Percentiles rank a stretch among this genome's conserved stretches.
Conservation (phyloP, 2,888 invertebrate genomes). For the Sturmia bella region DNA sequence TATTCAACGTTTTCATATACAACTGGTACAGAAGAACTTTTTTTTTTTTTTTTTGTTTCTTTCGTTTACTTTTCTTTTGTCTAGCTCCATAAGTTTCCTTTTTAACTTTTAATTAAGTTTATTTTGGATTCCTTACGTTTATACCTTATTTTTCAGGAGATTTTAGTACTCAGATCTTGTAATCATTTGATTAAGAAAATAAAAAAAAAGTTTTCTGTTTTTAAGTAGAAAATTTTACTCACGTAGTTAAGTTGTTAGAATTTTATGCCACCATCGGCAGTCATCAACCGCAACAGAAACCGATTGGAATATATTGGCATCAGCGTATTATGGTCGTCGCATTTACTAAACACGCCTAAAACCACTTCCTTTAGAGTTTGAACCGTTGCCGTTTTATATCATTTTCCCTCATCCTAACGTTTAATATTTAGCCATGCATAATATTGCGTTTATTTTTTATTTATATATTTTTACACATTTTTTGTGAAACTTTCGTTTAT, state of each 20-base stretch:
- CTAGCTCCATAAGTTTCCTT: slow-evolving; percentile 52
- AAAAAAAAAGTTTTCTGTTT: slow-evolving; percentile 52
- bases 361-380: slow-evolving; percentile 6
- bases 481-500: slow-evolving; percentile 47
- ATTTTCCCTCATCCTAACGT: slow-evolving; percentile 30
- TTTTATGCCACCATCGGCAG: slow-evolving; percentile 74
- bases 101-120: slow-evolving; percentile 61
- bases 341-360: slow-evolving; percentile 12
- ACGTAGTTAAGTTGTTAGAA: slow-evolving; percentile 75
- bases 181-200: slow-evolving; percentile 63
- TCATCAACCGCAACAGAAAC: slow-evolving; percentile 63
- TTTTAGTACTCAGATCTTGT: slow-evolving; percentile 54
- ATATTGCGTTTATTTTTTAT: slow-evolving; percentile 51
- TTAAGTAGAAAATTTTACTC: slow-evolving; percentile 75
- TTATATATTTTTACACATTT: slow-evolving; percentile 32
- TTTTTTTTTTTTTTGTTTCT: slow-evolving; percentile 1
- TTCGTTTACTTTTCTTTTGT: no score
- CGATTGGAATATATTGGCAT: slow-evolving; percentile 37
- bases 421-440: slow-evolving; percentile 63
- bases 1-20: no score
- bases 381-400: slow-evolving; percentile 16
- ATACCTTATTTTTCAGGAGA: slow-evolving; percentile 20
- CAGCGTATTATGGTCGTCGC: slow-evolving; percentile 34
- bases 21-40: not conserved
- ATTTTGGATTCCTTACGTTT: slow-evolving; percentile 38